Base-by-base conservation (phyloP, 2,797 vertebrate species). In the Syngnathus acus region DNA sequence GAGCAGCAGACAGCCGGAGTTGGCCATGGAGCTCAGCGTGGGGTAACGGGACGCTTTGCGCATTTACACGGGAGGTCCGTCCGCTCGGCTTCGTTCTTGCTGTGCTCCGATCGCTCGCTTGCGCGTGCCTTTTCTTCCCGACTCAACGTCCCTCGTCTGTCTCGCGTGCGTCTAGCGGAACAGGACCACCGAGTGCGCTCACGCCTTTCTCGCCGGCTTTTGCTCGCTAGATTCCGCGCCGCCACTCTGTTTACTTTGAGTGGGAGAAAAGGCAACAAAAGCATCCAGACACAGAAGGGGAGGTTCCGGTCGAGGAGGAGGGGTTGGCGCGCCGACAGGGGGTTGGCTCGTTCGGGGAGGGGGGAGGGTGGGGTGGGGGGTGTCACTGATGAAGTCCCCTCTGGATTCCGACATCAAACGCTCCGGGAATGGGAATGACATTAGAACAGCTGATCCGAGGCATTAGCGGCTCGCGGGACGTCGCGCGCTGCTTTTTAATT, bases 1-100 rank as follows among this genome's bases (percentile, higher is more conserved):
- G 90, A 97, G 92, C 90, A 98, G 93, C 90, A 97, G 92, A 88
- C 95, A 97, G 93, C 94, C 94, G 73, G 95, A 96, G 94, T 95
- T 96, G 89, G 94, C 94, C 95, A 98, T 98, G 90, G 95, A 96
- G 93, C 94, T 93, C 90, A 95, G 94, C 93, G 95, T 93, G 92
- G 91, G 93, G 90, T 89, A 91, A 89, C 93, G 87, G 91, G 89
- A 88, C 76, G 88, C 88, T 89, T 88, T 91, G 87, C 86, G 89
- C 90, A 91, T 90, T 87, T 87, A 91, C 85, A 84, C 81, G 85
- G 87, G 87, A 88, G 85, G 87, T 88, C 86, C 86, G 81, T 71
- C 74, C 60, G 9, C 67, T 63, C 66, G 63, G 65, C 6, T 67
- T 68, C 59, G 60, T 61, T 68, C 63, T 54, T 65, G 58, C 65